Evolutionary conservation across 2,113 vertebrate species (phyloP), one percentile per base, ranked within the genome.

Genomic region (Taxidea taxus): DNA sequence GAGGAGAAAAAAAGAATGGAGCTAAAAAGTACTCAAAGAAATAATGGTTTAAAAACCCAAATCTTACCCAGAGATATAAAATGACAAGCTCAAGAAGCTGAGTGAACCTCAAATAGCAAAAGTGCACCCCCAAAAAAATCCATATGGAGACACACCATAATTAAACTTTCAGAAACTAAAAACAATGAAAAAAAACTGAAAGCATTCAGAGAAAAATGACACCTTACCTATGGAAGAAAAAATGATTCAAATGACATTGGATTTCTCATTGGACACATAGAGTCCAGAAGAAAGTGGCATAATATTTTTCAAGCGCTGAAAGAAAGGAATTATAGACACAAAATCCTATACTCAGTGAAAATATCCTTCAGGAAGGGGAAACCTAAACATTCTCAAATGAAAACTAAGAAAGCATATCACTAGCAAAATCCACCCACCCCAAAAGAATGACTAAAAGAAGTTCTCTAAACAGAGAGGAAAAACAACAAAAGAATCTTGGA

Each of bases 281-380:
- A 75, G 74, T 58, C 47, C 44, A 92, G 54, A 49, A 80, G 27
- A 23, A 81, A 96, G 37, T 96, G 74, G 47, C 58, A 74, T 12
- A 54, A 96, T 56, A 64, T 42, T 84, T 95, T 80, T 58, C 34
- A 96, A 88, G 70, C 85, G 39, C 42, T 68, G 27, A 91, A 87
- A 93, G 37, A 84, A 56, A 94, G 42, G 18, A 89, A 60, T 72
- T 62, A 10, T 54, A 29, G 72, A 91, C 39, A 6, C 87, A 58
- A 96, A 95, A 94, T 88, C 39, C 70, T 74, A 78, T 39, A 84
- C 6, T 44, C 27, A 88, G 23, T 80, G 47, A 96, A 97, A 93
- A 91, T 60, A 95, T 66, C 72, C 49, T 58, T 96, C 47, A 47
- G 29, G n/a, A 77, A 78, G 34, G 49, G 31, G 25, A 92, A 94